Evolutionary conservation across 2,113 vertebrate species (phyloP).

Genomic region (Seriola dumerili): DNA sequence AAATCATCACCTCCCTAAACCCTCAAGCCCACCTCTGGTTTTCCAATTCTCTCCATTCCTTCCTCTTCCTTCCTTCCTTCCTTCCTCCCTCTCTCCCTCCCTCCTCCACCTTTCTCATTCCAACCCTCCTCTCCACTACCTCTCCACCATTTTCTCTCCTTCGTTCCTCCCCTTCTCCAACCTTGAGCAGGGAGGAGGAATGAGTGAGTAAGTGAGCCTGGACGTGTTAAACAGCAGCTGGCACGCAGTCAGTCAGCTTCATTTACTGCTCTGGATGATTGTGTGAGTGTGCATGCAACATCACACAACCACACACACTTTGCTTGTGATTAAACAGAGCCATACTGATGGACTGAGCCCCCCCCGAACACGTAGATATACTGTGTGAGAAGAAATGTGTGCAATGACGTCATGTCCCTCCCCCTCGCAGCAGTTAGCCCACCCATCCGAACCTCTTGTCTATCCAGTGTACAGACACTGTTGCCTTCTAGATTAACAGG

Average conservation of each 20-base stretch:
- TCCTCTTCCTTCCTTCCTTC: slow-evolving; percentile 27
- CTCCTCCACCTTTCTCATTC: slow-evolving; percentile 32
- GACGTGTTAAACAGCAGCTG: slow-evolving; percentile 77
- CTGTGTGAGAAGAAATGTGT: slow-evolving; percentile 67
- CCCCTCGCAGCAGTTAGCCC: slow-evolving; percentile 46
- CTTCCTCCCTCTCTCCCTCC: slow-evolving; percentile 13
- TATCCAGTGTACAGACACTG: slow-evolving; percentile 55
- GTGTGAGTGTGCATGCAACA: slow-evolving; percentile 30
- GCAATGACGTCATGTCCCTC: slow-evolving; percentile 68
- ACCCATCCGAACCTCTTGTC: slow-evolving; percentile 62
- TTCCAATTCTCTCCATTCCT: slow-evolving; percentile 57
- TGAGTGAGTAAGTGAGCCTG: slow-evolving; percentile 64
- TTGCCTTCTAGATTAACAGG: slow-evolving; percentile 56
- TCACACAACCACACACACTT: slow-evolving; percentile 44
- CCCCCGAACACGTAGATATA: slow-evolving; percentile 49
- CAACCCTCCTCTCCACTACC: slow-evolving; percentile 36
- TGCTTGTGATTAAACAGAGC: slow-evolving; percentile 57
- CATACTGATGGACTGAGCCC: slow-evolving; percentile 53
- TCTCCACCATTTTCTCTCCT: slow-evolving; percentile 52
- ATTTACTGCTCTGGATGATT: slow-evolving; percentile 64
- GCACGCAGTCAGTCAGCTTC: slow-evolving; percentile 67
- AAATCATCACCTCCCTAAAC: slow-evolving; percentile 75
- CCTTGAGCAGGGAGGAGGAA: slow-evolving; percentile 40
- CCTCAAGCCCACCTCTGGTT: slow-evolving; percentile 70
- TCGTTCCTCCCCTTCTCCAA: slow-evolving; percentile 17